A percentile compares a stretch with the other conserved stretches of the same genome.
These are phyloP conservation scores for Aldrovandia affinis DNA, from an alignment of 2,797 vertebrate species.

Conservation along the genomic window DNA sequence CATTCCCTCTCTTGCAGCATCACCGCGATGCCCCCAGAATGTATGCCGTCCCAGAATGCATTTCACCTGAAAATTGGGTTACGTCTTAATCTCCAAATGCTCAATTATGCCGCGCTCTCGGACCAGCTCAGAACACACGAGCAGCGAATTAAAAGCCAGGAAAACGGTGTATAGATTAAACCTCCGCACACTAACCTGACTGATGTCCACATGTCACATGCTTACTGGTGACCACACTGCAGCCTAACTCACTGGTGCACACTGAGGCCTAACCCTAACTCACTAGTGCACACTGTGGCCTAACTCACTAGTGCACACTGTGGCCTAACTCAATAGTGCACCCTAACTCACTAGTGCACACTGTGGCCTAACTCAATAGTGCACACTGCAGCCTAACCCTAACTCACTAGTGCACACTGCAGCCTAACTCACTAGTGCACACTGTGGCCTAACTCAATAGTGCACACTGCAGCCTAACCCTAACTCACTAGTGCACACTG, in stretches of 20 bases:
- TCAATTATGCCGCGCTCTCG: not conserved
- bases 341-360: not conserved
- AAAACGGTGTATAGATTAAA: not conserved
- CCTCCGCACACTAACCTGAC: not conserved
- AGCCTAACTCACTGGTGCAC: not conserved
- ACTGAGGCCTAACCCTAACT: no score
- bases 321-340: not conserved
- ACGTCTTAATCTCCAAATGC: conserved; percentile 14
- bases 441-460: not conserved
- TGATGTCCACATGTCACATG: no score
- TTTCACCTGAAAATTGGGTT: conserved; percentile 1
- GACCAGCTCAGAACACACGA: not conserved
- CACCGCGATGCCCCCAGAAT: not conserved
- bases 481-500: not conserved
- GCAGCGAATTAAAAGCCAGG: not conserved
- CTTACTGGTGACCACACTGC: not conserved
- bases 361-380: not conserved
- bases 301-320: not conserved
- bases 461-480: no score
- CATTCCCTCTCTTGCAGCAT: not conserved
- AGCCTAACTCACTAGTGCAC: not conserved
- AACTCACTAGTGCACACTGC: not conserved
- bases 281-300: not conserved
- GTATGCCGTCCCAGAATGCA: not conserved
- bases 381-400: no score